These are phyloP conservation scores for Empis stercorea DNA, from an alignment of 2,888 invertebrate species.

Conservation along the genomic window DNA sequence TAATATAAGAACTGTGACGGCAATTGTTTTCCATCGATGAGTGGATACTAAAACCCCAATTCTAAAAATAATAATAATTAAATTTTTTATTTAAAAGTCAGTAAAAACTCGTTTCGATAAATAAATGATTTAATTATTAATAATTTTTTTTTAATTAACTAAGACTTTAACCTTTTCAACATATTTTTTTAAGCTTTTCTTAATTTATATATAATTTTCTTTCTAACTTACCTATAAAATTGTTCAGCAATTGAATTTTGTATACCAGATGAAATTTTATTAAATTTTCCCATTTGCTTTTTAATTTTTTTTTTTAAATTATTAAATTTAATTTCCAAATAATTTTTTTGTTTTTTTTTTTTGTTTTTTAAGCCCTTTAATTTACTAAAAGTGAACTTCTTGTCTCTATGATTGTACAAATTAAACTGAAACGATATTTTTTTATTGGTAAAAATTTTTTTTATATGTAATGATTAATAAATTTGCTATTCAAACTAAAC, in stretches of 20 bases:
- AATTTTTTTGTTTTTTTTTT: too few species aligned
- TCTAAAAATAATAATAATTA: constrained; percentile 31
- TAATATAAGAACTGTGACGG: constrained; percentile 42
- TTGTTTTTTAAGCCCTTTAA: too few species aligned
- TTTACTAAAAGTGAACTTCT: too few species aligned
- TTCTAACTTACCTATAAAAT: background rate
- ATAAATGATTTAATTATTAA: background rate
- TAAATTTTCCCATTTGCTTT: background rate
- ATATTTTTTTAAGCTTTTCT: background rate
- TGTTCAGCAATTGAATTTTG: background rate
- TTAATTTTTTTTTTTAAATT: background rate
- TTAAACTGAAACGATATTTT: too few species aligned
- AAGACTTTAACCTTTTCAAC: background rate
- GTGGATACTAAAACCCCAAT: constrained; percentile 48
- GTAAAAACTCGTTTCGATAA: too few species aligned
- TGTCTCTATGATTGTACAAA: too few species aligned
- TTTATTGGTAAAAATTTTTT: too few species aligned
- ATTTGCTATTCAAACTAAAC: too few species aligned
- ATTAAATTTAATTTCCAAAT: background rate
- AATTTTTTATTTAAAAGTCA: too few species aligned
- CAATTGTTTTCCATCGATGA: constrained; percentile 48
- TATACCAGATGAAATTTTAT: background rate
- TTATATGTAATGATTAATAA: too few species aligned
- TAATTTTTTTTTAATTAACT: background rate
- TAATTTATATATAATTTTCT: too few species aligned